A percentile compares a stretch with the other conserved stretches of the same genome.
Evolutionary conservation across 2,888 invertebrate genomes (phyloP).

Genomic region (Serripes groenlandicus): DNA sequence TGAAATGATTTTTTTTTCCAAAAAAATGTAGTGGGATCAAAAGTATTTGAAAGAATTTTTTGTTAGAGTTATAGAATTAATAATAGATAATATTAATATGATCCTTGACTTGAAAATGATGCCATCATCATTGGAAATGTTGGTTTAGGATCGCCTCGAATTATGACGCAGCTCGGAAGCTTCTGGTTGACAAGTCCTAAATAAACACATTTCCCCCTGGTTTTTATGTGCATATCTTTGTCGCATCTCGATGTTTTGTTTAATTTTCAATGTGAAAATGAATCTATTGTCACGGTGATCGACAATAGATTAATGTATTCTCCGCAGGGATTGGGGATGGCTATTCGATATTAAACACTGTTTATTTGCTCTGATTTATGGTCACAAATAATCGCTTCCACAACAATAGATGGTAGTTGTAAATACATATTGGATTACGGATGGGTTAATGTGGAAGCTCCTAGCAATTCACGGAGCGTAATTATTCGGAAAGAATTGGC

Average conservation of each 20-base stretch:
- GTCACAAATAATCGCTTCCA: conserved; percentile 31
- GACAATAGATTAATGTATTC: conserved; percentile 46
- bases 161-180: too few species aligned
- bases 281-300: conserved; percentile 53
- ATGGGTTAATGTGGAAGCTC: conserved; percentile 34
- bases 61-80: too few species aligned
- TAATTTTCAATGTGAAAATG: conserved; percentile 52
- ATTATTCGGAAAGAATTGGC: conserved; percentile 54
- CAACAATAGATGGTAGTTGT: conserved; percentile 47
- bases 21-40: too few species aligned
- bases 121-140: too few species aligned
- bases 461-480: conserved; percentile 33
- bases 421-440: conserved; percentile 63
- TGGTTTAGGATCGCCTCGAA: too few species aligned
- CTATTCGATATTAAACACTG: conserved; percentile 54
- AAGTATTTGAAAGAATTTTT: too few species aligned
- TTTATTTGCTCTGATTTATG: conserved; percentile 68
- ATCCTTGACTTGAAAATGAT: too few species aligned
- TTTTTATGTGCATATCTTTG: conserved; percentile 51
- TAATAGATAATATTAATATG: too few species aligned
- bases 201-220: conserved; percentile 48
- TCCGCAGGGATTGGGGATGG: conserved; percentile 35
- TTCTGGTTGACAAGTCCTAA: conserved; percentile 42
- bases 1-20: too few species aligned
- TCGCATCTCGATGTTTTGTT: conserved; percentile 56